Base-by-base conservation (phyloP, 1,140 invertebrate genomes). In the Trypoxylus dichotomus region DNA sequence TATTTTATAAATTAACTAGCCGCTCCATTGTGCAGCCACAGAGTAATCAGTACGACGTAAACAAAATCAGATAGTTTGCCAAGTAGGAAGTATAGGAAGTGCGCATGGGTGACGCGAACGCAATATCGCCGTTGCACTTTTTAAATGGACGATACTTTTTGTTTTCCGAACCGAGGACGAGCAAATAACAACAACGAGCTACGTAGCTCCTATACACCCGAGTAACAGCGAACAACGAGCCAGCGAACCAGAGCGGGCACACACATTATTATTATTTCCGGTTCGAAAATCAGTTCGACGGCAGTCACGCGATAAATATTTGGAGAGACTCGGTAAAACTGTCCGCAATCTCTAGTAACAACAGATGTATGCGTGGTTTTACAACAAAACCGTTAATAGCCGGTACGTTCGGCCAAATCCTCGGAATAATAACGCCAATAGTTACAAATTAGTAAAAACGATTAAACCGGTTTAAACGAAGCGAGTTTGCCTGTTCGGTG, bases 351-450 rank as follows among this genome's bases (percentile, higher is more conserved):
- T 68, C 60, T 68, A 68, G 24, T 68, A 68, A 68, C 60, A 24
- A 68, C 60, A 68, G 60, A 68, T 68, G 60, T 68, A 68, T 68
- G 60, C 60, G 60, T 24, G 60, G 60, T 68, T 68, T 68, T 68
- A 27, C 60, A 68, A 68, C 60, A 68, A 68, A 68, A 68, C 60
- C 60, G 60, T 68, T 68, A 27, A 68, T 68, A 24, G 60, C 27
- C 60, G 27, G 60, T 68, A 68, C 8, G 60, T 68, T 24, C 60
- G 60, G 27, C 27, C 60, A 29, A 68, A 68, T 68, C 60, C 60
- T 68, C 60, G 60, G 60, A 68, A 68, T 68, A 68, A 68, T 68
- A 68, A 29, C 60, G 21, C 27, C 60, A 29, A 68, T 68, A 68
- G 60, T 68, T 68, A 68, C 60, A 68, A 68, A 68, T 68, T 68